Evolutionary conservation across 2,797 vertebrate genomes (phyloP), one percentile per base, ranked within the genome.

Genomic region (Ctenopoma kingsleyae): DNA sequence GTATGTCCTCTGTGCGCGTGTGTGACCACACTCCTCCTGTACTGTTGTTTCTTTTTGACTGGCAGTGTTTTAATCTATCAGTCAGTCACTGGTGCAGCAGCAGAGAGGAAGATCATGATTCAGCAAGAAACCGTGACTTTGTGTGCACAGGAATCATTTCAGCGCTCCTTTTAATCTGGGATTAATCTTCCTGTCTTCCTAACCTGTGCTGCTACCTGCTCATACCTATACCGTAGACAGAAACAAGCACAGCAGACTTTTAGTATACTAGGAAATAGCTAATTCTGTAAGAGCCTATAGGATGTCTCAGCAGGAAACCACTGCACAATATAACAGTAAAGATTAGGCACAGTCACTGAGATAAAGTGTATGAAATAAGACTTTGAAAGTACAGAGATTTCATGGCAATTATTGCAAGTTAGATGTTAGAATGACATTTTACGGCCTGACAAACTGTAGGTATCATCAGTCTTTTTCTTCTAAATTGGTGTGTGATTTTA

Each of bases 91-190:
- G 30, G 62, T 55, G 63, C 44, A 23, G 67, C 79, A 67, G 73
- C 74, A 74, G 53, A 66, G 64, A 78, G 71, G 63, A 87, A 81
- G 68, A 76, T 76, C 76, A 74, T 85, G 76, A 91, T 72, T 91
- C 83, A 87, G 85, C 86, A 83, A 66, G 50, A 85, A 70, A 59
- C 32, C 15, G 38, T 47, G 58, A 38, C 30, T 53, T 32, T 65
- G 54, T 19, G 53, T 58, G 46, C 51, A 63, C 41, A 32, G 30
- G 58, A 75, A 79, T 76, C 16, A 32, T 65, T 65, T 74, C 30
- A 73, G 62, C 56, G 36, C 50, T 59, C 43, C 40, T 20, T 54
- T 69, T 80, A 76, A 83, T 81, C 69, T 70, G 43, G 3, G 46
- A 71, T 67, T 69, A 84, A 63, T 59, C 56, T 47, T 27, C 53